Conservation (phyloP, 2,113 vertebrate species). For the Cololabis saira region DNA sequence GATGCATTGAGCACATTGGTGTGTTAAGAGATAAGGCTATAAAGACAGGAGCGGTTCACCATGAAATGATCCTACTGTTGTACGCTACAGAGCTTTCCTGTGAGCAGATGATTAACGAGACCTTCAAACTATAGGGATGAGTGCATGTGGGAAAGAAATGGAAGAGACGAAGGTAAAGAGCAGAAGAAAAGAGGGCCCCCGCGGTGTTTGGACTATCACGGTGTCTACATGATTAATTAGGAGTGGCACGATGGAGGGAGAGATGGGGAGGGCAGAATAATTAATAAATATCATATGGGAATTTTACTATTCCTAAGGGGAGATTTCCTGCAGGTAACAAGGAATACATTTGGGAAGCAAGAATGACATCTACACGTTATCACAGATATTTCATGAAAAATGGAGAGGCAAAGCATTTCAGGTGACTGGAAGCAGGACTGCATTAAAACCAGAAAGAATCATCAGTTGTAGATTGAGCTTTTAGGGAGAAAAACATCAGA, state of each 20-base stretch:
- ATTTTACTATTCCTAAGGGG: conserved; percentile 47
- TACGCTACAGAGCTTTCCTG: conserved; percentile 17
- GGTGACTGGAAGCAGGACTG: too few species aligned
- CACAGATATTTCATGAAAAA: conserved; percentile 23
- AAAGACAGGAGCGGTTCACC: conserved; percentile 3
- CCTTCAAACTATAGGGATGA: conserved; percentile 15
- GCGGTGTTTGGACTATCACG: conserved; percentile 47
- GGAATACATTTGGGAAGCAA: conserved; percentile 33
- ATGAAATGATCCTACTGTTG: conserved; percentile 31
- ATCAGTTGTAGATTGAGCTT: too few species aligned
- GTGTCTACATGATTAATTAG: conserved; percentile 68
- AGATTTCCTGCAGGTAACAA: conserved; percentile 7
- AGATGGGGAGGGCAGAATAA: conserved; percentile 31
- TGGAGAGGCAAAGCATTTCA: too few species aligned
- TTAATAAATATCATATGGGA: conserved; percentile 58
- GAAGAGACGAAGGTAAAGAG: conserved; percentile 30
- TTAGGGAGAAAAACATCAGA: too few species aligned
- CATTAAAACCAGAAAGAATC: too few species aligned
- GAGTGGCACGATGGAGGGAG: conserved; percentile 7
- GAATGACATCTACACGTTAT: conserved; percentile 16
- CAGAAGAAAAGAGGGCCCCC: conserved; percentile 36
- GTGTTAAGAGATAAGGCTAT: background rate
- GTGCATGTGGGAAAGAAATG: conserved; percentile 4
- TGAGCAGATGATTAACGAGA: conserved; percentile 50
- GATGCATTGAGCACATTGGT: background rate